Evolutionary conservation across 2,888 invertebrate species (phyloP).

Genomic region (Apomyelois bistriatella): DNA sequence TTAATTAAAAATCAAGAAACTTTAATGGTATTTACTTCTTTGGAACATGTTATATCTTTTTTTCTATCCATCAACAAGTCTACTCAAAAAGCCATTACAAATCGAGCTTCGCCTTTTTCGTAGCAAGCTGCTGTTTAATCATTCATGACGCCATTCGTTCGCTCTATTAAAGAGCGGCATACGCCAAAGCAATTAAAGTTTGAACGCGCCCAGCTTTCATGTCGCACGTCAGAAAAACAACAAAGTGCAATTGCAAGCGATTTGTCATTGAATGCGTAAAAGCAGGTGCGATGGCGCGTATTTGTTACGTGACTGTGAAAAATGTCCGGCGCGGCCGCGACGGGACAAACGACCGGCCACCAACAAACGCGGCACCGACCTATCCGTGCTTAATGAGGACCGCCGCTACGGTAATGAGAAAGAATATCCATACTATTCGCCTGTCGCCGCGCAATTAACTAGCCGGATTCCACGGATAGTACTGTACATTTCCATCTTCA

Average conservation of each 20-base stretch:
- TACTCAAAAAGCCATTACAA: conserved; percentile 5
- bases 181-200: conserved; percentile 11
- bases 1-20: conserved; percentile 5
- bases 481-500: conserved; percentile 22
- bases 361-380: conserved; percentile 52
- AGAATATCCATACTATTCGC: conserved; percentile 54
- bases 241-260: conserved; percentile 36
- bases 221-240: conserved; percentile 13
- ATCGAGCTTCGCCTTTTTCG: conserved; percentile 8
- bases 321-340: conserved; percentile 52
- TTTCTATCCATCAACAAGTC: not conserved
- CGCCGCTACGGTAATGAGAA: conserved; percentile 55
- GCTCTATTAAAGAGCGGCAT: conserved; percentile 9
- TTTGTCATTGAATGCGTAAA: conserved; percentile 51
- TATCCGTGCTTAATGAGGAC: conserved; percentile 59
- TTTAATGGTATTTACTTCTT: not conserved
- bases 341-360: conserved; percentile 58
- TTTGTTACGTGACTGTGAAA: conserved; percentile 57
- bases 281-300: conserved; percentile 54
- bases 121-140: conserved; percentile 2
- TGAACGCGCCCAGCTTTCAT: conserved; percentile 10
- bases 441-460: conserved; percentile 51
- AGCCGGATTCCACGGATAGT: conserved; percentile 34
- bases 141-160: conserved; percentile 6
- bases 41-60: conserved; percentile 1